Percentiles rank a stretch among this genome's conserved stretches.
These are phyloP conservation scores for Seriola aureovittata DNA, from an alignment of 2,113 vertebrate genomes.

Conservation along the genomic window DNA sequence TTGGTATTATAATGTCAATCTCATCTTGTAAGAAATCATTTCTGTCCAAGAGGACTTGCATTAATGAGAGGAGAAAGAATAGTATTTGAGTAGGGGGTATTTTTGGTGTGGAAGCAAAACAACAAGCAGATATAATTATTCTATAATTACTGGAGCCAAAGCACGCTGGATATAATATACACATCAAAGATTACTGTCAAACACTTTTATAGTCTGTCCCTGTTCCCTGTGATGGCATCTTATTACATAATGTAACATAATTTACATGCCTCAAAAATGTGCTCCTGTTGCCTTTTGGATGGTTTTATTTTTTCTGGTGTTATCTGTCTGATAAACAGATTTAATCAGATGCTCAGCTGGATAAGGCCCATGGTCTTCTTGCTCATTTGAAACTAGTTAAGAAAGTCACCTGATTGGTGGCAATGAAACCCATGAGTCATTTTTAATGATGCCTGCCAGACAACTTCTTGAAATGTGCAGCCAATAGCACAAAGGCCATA, in stretches of 20 bases:
- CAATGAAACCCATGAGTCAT: slow-evolving; percentile 40
- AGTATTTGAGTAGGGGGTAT: neutral
- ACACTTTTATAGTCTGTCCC: neutral
- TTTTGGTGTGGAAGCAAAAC: neutral
- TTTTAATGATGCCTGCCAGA: slow-evolving; percentile 34
- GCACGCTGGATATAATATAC: neutral
- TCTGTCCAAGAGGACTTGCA: neutral
- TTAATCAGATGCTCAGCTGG: slow-evolving; percentile 65
- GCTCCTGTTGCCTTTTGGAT: slow-evolving; percentile 4
- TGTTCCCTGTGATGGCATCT: neutral
- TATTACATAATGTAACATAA: slow-evolving; percentile 19
- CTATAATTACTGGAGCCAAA: slow-evolving; percentile 19
- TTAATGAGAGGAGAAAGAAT: neutral
- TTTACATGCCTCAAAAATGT: neutral
- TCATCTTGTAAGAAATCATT: neutral
- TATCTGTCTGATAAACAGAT: slow-evolving; percentile 55
- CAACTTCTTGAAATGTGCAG: slow-evolving; percentile 36
- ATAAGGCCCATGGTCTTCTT: slow-evolving; percentile 17
- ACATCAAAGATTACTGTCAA: neutral
- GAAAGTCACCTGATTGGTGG: slow-evolving; percentile 35
- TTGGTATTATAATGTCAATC: slow-evolving; percentile 6
- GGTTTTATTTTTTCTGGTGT: slow-evolving; percentile 38
- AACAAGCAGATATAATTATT: slow-evolving; percentile 22
- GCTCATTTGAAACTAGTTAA: slow-evolving; percentile 35
- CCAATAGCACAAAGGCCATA: slow-evolving; percentile 43